phyloP scores from a whole-genome alignment of 2,797 vertebrate genomes.

The Helostoma temminkii region DNA sequence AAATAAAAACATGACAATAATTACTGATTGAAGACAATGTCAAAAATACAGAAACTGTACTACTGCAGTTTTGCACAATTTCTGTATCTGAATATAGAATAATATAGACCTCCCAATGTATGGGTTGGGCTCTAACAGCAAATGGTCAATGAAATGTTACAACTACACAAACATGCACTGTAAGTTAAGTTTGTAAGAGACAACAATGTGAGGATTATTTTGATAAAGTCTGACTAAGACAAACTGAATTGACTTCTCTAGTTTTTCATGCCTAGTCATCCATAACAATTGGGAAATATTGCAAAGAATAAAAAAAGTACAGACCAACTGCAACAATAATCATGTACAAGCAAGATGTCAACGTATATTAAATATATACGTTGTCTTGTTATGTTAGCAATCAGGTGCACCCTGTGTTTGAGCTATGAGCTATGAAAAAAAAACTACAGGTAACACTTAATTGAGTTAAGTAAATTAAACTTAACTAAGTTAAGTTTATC shows the following conservation, averaged over 20 bases:
- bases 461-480: no score
- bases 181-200: slow-evolving; percentile 23
- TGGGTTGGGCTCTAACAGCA: slow-evolving; percentile 28
- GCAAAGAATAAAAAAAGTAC: background rate
- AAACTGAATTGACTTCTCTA: slow-evolving; percentile 60
- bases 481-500: no score
- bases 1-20: background rate
- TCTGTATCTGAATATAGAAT: background rate
- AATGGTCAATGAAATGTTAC: slow-evolving; percentile 4
- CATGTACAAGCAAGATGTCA: background rate
- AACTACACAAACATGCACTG: slow-evolving; percentile 49
- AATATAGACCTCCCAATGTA: background rate
- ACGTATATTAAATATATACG: slow-evolving; percentile 27
- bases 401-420: slow-evolving; percentile 20
- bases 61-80: background rate
- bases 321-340: background rate
- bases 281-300: background rate
- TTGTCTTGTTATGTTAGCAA: slow-evolving; percentile 17
- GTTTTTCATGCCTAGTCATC: slow-evolving; percentile 17
- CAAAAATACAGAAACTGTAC: background rate
- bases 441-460: no score
- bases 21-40: background rate
- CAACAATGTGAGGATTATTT: slow-evolving; percentile 27
- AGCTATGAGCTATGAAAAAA: no score
- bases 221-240: slow-evolving; percentile 48